Evolutionary conservation across 2,888 invertebrate genomes (phyloP).

Genomic region (Leptopilina myrica): DNA sequence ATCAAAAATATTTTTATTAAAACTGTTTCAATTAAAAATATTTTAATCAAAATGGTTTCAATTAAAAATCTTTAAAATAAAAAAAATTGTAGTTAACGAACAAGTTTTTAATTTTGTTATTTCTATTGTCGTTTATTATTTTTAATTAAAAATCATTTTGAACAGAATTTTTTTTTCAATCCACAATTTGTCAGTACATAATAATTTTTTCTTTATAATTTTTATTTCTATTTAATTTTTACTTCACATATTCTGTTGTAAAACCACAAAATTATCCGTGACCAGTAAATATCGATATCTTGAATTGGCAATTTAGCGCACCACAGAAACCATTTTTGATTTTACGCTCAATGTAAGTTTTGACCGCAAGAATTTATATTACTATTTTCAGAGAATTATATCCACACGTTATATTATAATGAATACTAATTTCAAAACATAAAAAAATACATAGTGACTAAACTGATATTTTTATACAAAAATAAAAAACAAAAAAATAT

Average conservation of each 20-base stretch:
- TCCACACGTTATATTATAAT: neutral
- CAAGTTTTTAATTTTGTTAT: too few species aligned
- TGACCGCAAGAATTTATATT: constrained; percentile 31
- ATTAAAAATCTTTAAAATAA: too few species aligned
- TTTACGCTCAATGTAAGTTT: constrained; percentile 1
- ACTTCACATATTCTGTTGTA: neutral
- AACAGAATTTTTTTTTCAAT: too few species aligned
- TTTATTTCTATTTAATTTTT: neutral
- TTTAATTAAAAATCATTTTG: too few species aligned
- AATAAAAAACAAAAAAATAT: too few species aligned
- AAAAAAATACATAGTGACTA: neutral
- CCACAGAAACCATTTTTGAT: constrained; percentile 21
- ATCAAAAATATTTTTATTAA: too few species aligned
- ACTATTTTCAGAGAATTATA: constrained; percentile 1
- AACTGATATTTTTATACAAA: too few species aligned
- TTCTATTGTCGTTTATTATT: too few species aligned
- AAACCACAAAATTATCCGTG: constrained; percentile 18
- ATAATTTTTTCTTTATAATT: neutral
- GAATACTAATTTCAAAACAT: neutral
- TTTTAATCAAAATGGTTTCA: too few species aligned
- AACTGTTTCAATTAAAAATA: too few species aligned
- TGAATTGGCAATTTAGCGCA: constrained; percentile 29
- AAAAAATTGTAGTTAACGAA: too few species aligned
- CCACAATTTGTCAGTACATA: neutral
- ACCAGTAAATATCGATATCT: constrained; percentile 28